Conservation (phyloP, 2,888 invertebrate genomes). For the Limnephilus auricula region DNA sequence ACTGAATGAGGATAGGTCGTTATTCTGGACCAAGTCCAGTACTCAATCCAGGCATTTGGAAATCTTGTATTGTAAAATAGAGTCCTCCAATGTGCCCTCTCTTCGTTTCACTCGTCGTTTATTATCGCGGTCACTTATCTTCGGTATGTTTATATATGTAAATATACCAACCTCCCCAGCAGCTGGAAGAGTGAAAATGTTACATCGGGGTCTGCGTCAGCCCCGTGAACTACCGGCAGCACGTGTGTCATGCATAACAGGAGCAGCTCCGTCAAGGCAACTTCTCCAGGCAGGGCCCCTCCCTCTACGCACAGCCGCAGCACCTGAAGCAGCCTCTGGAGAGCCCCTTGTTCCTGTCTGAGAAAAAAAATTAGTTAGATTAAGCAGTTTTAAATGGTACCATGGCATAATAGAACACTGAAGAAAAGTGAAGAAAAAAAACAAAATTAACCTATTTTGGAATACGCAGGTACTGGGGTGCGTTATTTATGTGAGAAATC, state of each 20-base stretch:
- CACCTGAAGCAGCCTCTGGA: slow-evolving; percentile 76
- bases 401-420: too few species aligned
- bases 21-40: too few species aligned
- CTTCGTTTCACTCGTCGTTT: too few species aligned
- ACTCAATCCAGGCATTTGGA: too few species aligned
- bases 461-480: too few species aligned
- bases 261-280: slow-evolving; percentile 72
- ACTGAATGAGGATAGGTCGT: too few species aligned
- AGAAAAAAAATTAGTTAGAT: neutral
- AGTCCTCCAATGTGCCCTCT: too few species aligned
- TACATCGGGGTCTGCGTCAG: slow-evolving; percentile 71
- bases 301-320: slow-evolving; percentile 75
- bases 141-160: neutral
- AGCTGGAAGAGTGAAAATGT: slow-evolving; percentile 73
- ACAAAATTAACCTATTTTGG: too few species aligned
- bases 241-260: slow-evolving; percentile 73
- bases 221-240: slow-evolving; percentile 71
- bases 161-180: slow-evolving; percentile 70
- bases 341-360: slow-evolving; percentile 68
- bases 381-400: neutral
- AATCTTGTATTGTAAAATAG: too few species aligned
- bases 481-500: too few species aligned
- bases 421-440: too few species aligned
- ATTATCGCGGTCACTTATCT: too few species aligned
- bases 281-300: slow-evolving; percentile 70